These are phyloP conservation scores for Ceryle rudis DNA, from an alignment of 2,797 vertebrate genomes.

Conservation along the genomic window DNA sequence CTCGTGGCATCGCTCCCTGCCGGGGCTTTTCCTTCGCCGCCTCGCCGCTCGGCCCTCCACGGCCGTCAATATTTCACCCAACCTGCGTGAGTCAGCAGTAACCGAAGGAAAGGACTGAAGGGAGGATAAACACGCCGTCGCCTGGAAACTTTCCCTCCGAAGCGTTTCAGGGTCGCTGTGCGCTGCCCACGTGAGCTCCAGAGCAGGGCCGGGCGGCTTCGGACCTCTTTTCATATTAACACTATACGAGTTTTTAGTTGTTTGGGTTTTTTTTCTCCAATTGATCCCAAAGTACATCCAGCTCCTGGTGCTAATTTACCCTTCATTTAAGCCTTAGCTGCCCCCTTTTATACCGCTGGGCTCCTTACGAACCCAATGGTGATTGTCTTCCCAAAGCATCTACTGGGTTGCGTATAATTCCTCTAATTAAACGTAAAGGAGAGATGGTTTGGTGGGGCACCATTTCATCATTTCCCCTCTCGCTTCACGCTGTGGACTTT, in stretches of 20 bases:
- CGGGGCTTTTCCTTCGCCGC: slow-evolving; percentile 56
- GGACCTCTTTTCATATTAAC: not conserved
- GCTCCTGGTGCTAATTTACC: slow-evolving; percentile 45
- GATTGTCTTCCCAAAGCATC: slow-evolving; percentile 76
- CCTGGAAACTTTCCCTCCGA: slow-evolving; percentile 51
- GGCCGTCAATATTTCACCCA: slow-evolving; percentile 36
- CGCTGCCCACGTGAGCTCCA: not conserved
- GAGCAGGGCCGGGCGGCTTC: not conserved
- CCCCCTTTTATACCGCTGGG: slow-evolving; percentile 13
- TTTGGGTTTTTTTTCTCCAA: not conserved
- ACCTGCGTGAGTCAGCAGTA: slow-evolving; percentile 69
- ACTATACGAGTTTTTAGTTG: not conserved
- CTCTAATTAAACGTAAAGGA: slow-evolving; percentile 82
- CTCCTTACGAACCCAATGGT: slow-evolving; percentile 57
- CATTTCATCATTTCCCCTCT: slow-evolving; percentile 74
- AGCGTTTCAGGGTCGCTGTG: not conserved
- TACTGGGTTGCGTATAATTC: slow-evolving; percentile 74
- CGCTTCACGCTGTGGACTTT: slow-evolving; percentile 78
- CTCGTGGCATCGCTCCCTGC: slow-evolving; percentile 60
- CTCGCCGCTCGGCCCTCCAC: not conserved
- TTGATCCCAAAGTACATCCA: slow-evolving; percentile 47
- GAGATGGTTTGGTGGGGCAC: slow-evolving; percentile 74
- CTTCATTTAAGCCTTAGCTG: slow-evolving; percentile 10
- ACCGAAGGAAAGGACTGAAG: slow-evolving; percentile 36
- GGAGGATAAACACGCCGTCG: slow-evolving; percentile 27